Base-by-base conservation (phyloP, 2,113 vertebrate genomes). In the Campylorhamphus procurvoides region DNA sequence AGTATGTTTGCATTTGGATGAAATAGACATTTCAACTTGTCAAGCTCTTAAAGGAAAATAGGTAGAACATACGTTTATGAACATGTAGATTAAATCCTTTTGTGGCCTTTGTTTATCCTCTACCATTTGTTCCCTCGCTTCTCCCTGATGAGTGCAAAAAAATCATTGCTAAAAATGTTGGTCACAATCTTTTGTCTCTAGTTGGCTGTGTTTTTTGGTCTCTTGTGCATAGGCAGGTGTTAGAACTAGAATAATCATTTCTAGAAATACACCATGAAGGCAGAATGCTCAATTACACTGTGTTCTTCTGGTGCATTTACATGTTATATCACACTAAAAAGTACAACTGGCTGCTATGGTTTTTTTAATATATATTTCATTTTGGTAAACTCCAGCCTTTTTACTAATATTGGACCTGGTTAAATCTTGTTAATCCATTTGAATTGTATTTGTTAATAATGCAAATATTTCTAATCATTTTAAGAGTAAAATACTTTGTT, bases 401-500 rank as follows among this genome's bases (percentile, higher is more conserved):
- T 96, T 97, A 98, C 97, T 98, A 98, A 98, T 98, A 95, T 97
- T 98, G 97, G 97, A 97, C 95, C 95, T 98, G 95, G 97, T 98
- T 98, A 94, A 97, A 97, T 98, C 97, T 97, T 97, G 97, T 98
- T 98, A 98, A 97, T 98, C 97, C 98, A 97, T 98, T 97, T 97
- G 93, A 98, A 97, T 97, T 97, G 95, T 98, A 96, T 96, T 98
- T 98, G 97, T 97, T 98, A 98, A 98, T 98, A 98, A 96, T 98
- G 97, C 97, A 98, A 98, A 98, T 97, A 98, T 97, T 98, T 98
- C 97, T 98, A 98, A 98, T 97, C 95, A 97, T 98, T 88, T 97
- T 77, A 96, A 81, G 91, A 95, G 69, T 95, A 96, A 98, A 98
- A 97, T 94, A 96, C 97, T 97, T 98, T 68, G 60, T 94, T 98